These are phyloP conservation scores for Rhamphomyia laevipes DNA, from an alignment of 2,888 invertebrate species.

Conservation along the genomic window DNA sequence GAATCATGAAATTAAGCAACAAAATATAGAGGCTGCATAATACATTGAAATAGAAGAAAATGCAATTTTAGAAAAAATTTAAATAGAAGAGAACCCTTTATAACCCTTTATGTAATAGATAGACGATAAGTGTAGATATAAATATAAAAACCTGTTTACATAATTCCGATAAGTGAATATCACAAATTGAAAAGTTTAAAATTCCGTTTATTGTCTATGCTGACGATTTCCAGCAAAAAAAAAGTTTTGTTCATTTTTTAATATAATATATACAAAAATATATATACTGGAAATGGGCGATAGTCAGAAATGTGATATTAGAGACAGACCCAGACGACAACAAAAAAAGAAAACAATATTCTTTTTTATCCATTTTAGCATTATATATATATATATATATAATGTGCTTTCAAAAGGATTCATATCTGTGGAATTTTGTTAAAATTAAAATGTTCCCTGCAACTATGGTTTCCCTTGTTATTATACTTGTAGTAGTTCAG, in stretches of 20 bases:
- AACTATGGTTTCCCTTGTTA: not conserved
- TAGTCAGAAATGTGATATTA: not conserved
- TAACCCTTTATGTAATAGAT: too few relatives aligned
- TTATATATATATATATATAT: not conserved
- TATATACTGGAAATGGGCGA: not conserved
- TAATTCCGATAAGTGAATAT: not conserved
- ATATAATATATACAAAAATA: too few relatives aligned
- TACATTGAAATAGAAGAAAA: too few relatives aligned
- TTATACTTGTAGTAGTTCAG: not conserved
- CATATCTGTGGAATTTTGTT: slow-evolving; percentile 1
- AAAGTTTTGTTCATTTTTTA: too few relatives aligned
- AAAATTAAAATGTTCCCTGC: slow-evolving; percentile 1
- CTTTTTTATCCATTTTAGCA: not conserved
- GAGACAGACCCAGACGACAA: not conserved
- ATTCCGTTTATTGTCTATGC: too few relatives aligned
- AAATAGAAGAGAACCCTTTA: too few relatives aligned
- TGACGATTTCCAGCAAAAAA: too few relatives aligned
- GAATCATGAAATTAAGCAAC: too few relatives aligned
- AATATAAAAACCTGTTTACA: too few relatives aligned
- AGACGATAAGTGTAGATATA: too few relatives aligned
- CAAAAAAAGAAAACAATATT: not conserved
- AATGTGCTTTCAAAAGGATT: not conserved
- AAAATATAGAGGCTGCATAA: too few relatives aligned
- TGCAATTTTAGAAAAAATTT: too few relatives aligned
- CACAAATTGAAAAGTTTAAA: not conserved